Conservation (phyloP, 2,113 vertebrate genomes). For the Danionella cerebrum region DNA sequence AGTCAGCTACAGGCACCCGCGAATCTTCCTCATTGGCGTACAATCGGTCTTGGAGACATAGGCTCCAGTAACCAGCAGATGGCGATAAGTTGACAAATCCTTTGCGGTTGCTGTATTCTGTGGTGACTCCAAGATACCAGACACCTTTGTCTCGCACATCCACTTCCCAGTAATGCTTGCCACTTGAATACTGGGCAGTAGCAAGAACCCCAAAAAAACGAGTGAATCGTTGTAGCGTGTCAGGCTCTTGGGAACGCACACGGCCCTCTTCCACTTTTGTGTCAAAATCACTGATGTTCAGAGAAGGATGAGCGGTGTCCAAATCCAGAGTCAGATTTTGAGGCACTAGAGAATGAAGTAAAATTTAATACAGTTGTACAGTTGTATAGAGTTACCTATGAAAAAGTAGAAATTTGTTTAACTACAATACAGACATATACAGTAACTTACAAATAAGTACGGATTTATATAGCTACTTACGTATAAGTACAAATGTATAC, state of each 20-base stretch:
- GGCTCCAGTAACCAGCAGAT: slow-evolving; percentile 66
- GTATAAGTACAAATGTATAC: too few species aligned
- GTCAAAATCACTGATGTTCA: slow-evolving; percentile 64
- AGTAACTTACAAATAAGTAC: too few species aligned
- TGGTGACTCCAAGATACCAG: slow-evolving; percentile 72
- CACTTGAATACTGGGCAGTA: slow-evolving; percentile 60
- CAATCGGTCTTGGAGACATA: slow-evolving; percentile 66
- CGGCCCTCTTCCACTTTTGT: slow-evolving; percentile 67
- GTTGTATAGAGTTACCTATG: too few species aligned
- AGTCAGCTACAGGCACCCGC: slow-evolving; percentile 61
- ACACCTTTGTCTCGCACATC: slow-evolving; percentile 69
- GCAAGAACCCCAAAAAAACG: slow-evolving; percentile 68
- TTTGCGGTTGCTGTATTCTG: slow-evolving; percentile 66
- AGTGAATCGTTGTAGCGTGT: slow-evolving; percentile 59
- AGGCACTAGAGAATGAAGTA: slow-evolving; percentile 52
- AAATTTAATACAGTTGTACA: too few species aligned
- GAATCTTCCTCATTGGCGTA: slow-evolving; percentile 67
- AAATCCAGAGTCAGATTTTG: slow-evolving; percentile 69
- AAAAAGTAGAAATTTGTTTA: too few species aligned
- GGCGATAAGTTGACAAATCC: slow-evolving; percentile 65
- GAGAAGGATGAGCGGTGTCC: slow-evolving; percentile 63
- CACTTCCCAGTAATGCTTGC: slow-evolving; percentile 74
- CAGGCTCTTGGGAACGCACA: slow-evolving; percentile 56
- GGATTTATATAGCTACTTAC: too few species aligned
- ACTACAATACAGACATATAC: too few species aligned